phyloP scores from a whole-genome alignment of 53 echinoderm and acorn worm species.

The Astropecten irregularis region DNA sequence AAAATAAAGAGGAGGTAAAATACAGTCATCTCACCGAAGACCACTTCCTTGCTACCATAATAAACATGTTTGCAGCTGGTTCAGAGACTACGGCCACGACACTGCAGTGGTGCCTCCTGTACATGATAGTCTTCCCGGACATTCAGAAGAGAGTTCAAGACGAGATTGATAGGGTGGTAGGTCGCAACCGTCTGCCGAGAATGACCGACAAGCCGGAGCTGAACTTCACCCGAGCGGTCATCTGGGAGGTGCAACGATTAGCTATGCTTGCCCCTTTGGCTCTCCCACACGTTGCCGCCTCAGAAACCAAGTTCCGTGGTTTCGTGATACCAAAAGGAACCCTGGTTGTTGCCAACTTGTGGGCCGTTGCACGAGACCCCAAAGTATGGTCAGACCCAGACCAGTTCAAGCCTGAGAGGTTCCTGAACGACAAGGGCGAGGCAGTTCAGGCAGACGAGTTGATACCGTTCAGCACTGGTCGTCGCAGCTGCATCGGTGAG shows the following conservation, averaged over 20 bases:
- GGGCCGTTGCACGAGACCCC: constrained; percentile 29
- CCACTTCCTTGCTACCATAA: constrained; percentile 36
- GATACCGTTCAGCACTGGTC: constrained; percentile 63
- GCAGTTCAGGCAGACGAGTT: constrained; percentile 29
- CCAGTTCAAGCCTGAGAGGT: constrained; percentile 54
- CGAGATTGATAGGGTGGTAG: constrained; percentile 60
- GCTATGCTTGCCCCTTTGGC: constrained; percentile 1
- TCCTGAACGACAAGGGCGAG: constrained; percentile 41
- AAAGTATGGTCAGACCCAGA: constrained; percentile 48
- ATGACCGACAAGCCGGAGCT: constrained; percentile 54
- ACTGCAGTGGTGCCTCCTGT: constrained; percentile 51
- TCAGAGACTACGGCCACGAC: constrained; percentile 58
- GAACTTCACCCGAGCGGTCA: constrained; percentile 50
- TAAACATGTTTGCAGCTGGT: constrained; percentile 45
- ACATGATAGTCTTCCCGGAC: constrained; percentile 50
- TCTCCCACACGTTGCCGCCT: constrained; percentile 31
- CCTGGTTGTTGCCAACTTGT: constrained; percentile 23
- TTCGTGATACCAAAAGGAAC: constrained; percentile 60
- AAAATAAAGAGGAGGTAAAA: not conserved
- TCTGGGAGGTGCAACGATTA: constrained; percentile 52
- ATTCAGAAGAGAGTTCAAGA: constrained; percentile 61
- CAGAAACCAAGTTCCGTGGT: constrained; percentile 21
- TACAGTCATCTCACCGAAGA: constrained; percentile 13
- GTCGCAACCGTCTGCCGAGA: constrained; percentile 53
- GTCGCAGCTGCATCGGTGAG: constrained; percentile 47